Evolutionary conservation across 2,113 vertebrate species (phyloP).

Genomic region (Rousettus leschenaultii): DNA sequence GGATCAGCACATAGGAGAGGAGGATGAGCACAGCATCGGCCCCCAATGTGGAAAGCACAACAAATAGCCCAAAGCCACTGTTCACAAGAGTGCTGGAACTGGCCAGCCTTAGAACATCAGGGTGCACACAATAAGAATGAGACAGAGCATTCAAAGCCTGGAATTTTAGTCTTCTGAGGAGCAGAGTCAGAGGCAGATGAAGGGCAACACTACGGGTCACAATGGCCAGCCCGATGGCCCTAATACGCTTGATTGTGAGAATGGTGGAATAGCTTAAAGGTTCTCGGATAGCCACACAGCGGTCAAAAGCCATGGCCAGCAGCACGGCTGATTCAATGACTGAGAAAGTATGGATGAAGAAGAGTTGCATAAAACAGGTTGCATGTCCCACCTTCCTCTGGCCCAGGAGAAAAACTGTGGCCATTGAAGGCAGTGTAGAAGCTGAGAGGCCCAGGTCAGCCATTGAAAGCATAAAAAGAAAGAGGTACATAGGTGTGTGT

Average conservation of each 20-base stretch:
- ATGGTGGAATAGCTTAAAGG: constrained; percentile 68
- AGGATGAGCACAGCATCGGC: constrained; percentile 68
- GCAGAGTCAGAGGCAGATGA: constrained; percentile 49
- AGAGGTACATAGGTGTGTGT: constrained; percentile 72
- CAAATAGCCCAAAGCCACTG: constrained; percentile 60
- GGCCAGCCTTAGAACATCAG: constrained; percentile 56
- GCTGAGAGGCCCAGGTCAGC: constrained; percentile 64
- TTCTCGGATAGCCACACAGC: constrained; percentile 64
- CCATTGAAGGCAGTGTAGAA: constrained; percentile 57
- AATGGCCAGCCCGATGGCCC: constrained; percentile 13
- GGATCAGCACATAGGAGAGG: constrained; percentile 62
- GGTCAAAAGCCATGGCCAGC: constrained; percentile 74
- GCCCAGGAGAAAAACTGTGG: constrained; percentile 56
- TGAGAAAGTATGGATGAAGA: constrained; percentile 60
- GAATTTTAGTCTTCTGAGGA: constrained; percentile 38
- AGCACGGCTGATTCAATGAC: constrained; percentile 66
- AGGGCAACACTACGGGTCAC: neutral
- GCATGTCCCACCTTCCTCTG: constrained; percentile 29
- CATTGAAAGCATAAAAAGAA: constrained; percentile 65
- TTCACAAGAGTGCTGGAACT: neutral
- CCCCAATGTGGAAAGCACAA: constrained; percentile 46
- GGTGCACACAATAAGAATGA: constrained; percentile 67
- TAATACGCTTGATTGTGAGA: constrained; percentile 38
- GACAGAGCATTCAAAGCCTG: neutral
- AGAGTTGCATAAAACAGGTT: constrained; percentile 34